Evolutionary conservation across 2,113 vertebrate genomes (phyloP).

Genomic region (Sturnira hondurensis): DNA sequence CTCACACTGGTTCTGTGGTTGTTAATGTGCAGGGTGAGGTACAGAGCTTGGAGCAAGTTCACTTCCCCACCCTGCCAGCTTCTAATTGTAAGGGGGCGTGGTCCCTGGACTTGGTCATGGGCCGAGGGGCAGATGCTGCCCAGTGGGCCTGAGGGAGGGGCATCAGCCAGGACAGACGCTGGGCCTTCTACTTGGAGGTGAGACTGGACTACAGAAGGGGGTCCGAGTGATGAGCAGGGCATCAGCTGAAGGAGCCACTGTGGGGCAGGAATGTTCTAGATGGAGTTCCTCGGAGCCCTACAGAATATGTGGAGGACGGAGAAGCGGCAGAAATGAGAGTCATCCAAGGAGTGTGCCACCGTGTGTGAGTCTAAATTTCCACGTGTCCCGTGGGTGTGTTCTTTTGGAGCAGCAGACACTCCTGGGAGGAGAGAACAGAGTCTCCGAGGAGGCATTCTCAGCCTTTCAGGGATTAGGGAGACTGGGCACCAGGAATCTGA

Average conservation of each 20-base stretch:
- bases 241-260: neutral
- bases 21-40: neutral
- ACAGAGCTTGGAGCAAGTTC: neutral
- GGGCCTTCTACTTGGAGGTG: neutral
- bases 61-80: neutral
- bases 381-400: fast-evolving
- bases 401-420: neutral
- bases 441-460: neutral
- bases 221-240: neutral
- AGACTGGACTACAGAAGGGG: neutral
- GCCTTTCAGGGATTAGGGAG: neutral
- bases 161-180: fast-evolving
- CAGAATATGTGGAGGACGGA: neutral
- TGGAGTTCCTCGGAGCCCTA: neutral
- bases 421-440: neutral
- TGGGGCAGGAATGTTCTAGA: neutral
- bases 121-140: neutral
- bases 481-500: neutral
- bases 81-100: neutral
- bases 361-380: neutral
- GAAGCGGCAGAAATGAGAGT: neutral
- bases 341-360: fast-evolving
- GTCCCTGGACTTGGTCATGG: neutral
- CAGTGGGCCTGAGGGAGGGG: neutral
- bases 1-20: neutral